phyloP scores from a whole-genome alignment of 2,888 invertebrate species.

The Lomographa bimaculata region DNA sequence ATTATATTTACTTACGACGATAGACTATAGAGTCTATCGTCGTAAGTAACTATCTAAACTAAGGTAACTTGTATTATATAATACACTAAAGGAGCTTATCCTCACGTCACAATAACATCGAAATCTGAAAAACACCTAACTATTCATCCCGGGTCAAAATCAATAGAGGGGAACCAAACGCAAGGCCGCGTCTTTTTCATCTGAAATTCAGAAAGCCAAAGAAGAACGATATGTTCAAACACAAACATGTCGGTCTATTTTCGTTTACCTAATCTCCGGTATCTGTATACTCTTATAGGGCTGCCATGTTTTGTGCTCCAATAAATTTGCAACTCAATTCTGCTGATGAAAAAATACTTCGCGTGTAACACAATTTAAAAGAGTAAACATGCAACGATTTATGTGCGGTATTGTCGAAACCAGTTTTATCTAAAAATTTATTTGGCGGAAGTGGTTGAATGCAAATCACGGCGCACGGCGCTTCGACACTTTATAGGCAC shows the following conservation, averaged over 20 bases:
- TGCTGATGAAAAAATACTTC: not conserved
- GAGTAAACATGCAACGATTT: constrained; percentile 4
- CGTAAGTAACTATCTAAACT: too few relatives aligned
- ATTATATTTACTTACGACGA: too few relatives aligned
- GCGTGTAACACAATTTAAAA: not conserved
- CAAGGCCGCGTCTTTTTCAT: constrained; percentile 30
- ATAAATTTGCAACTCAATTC: constrained; percentile 18
- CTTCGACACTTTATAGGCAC: constrained; percentile 17
- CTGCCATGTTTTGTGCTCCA: constrained; percentile 38
- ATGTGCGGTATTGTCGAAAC: constrained; percentile 10
- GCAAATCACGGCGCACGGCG: constrained; percentile 22
- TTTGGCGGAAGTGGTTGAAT: constrained; percentile 20
- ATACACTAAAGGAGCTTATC: too few relatives aligned
- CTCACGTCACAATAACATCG: too few relatives aligned
- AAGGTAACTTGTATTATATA: too few relatives aligned
- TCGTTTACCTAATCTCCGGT: constrained; percentile 63
- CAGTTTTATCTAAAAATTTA: constrained; percentile 17
- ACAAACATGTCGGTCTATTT: constrained; percentile 58
- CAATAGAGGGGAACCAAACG: constrained; percentile 1
- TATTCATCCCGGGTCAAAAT: not conserved
- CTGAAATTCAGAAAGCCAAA: constrained; percentile 48
- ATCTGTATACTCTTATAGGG: constrained; percentile 42
- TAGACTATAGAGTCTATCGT: too few relatives aligned
- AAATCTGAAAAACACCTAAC: constrained; percentile 1
- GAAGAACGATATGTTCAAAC: constrained; percentile 48